A percentile compares a stretch with the other conserved stretches of the same genome.
Evolutionary conservation across 2,888 invertebrate genomes (phyloP).

Genomic region (Cantharis nigra): DNA sequence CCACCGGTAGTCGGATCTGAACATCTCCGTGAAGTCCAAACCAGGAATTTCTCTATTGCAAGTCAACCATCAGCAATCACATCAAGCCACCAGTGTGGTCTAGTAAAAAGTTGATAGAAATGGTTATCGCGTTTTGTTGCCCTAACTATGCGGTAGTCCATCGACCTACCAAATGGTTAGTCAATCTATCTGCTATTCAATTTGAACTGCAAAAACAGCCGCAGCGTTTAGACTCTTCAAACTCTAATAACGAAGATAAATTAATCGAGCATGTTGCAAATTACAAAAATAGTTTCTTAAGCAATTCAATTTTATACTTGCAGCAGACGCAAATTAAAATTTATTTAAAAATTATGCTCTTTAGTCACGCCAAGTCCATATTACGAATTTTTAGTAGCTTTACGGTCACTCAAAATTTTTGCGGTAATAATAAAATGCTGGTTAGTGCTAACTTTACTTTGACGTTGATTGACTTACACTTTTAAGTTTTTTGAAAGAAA

Average conservation of each 20-base stretch:
- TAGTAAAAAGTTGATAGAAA: background rate
- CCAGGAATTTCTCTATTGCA: background rate
- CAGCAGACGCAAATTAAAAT: slow-evolving; percentile 17
- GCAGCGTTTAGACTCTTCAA: background rate
- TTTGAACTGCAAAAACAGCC: background rate
- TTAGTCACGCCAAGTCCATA: slow-evolving; percentile 11
- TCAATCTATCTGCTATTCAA: background rate
- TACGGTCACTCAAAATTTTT: background rate
- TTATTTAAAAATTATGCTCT: slow-evolving; percentile 15
- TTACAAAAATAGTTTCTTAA: background rate
- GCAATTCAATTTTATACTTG: slow-evolving; percentile 1
- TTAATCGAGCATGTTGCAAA: background rate
- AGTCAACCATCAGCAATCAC: background rate
- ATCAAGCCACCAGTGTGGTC: background rate
- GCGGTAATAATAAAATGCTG: background rate
- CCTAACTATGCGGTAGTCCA: background rate
- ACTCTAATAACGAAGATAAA: background rate
- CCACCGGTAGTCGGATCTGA: too few species aligned
- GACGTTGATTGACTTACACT: background rate
- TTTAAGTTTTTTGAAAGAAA: background rate
- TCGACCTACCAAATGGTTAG: background rate
- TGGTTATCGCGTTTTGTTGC: background rate
- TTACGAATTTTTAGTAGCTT: background rate
- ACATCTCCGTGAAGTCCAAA: background rate
- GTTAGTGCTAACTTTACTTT: background rate